Evolutionary conservation across 2,113 vertebrate species (phyloP), one percentile per base, ranked within the genome.

Genomic region (Macaca fascicularis): DNA sequence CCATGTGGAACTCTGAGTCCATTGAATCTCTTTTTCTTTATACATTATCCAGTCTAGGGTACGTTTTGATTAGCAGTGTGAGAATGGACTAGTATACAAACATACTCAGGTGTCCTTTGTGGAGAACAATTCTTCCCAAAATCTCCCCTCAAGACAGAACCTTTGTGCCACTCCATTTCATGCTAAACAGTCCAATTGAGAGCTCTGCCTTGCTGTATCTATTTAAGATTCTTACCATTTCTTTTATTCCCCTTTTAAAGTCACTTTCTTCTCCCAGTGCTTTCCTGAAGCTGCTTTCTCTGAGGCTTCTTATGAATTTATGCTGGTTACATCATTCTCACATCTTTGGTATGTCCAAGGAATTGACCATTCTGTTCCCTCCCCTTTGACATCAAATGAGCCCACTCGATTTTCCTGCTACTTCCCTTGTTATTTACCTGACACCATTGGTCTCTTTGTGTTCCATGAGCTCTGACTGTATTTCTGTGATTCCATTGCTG

Each of bases 141-240:
- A 38, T 10, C 25, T 35, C 14, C 35, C 23, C 50, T 48, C 45
- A 17, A 13, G 35, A 85, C 1, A n/a, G 35, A 48, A n/a, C 19
- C 35, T 13, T 4, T 6, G 57, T 30, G 35, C 61, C 80, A 1
- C 27, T 2, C 0, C 8, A 14, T 22, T 19, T n/a, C n/a, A 10
- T n/a, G 74, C 6, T 27, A 30, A 45, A 61, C 79, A 35, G 61
- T 22, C 17, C 30, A 2, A 6, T 9, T 8, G 32, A 19, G 8
- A 19, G 8, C 12, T n/a, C 52, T 55, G 45, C 2, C 43, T 11
- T 7, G 7, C 16, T 3, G 0, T 1, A 1, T 17, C 23, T 30
- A 3, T 48, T 57, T 13, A 9, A 64, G 27, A 12, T 30, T 64
- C 35, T 40, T 17, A 19, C 3, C 9, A 50, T 12, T 38, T 23